phyloP scores from a whole-genome alignment of 2,888 invertebrate genomes.

The Coenonympha glycerion region DNA sequence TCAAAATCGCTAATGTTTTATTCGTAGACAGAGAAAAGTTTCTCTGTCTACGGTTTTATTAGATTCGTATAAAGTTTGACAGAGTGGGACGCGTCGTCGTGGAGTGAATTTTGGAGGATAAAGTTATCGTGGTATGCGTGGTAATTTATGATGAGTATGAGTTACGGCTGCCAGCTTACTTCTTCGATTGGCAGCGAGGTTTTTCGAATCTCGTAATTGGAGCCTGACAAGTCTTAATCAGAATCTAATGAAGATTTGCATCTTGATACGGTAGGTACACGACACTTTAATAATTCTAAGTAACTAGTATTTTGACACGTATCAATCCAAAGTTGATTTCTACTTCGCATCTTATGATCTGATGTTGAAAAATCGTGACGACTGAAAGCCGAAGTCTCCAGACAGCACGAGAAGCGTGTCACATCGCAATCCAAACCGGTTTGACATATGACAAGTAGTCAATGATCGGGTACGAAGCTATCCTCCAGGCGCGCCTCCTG shows the following conservation, averaged over 20 bases:
- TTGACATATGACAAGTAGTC: conserved; percentile 13
- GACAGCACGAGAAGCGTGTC: conserved; percentile 16
- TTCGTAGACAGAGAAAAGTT: too few species aligned
- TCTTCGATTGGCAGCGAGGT: too few species aligned
- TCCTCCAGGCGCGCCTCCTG: background rate
- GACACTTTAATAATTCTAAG: background rate
- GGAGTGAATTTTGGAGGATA: too few species aligned
- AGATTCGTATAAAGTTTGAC: too few species aligned
- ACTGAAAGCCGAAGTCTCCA: conserved; percentile 2
- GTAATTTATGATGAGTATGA: too few species aligned
- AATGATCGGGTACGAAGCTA: background rate
- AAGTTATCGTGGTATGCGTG: too few species aligned
- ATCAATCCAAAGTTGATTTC: background rate
- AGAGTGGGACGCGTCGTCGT: too few species aligned
- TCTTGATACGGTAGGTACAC: background rate
- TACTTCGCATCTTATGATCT: background rate
- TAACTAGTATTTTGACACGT: conserved; percentile 1
- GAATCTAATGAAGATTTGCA: background rate
- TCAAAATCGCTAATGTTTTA: too few species aligned
- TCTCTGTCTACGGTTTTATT: too few species aligned
- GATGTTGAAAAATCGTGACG: conserved; percentile 16
- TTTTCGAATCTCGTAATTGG: too few species aligned
- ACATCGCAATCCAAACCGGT: conserved; percentile 16
- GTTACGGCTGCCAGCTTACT: too few species aligned
- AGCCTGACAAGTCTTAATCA: too few species aligned